phyloP scores from a whole-genome alignment of 2,888 invertebrate genomes.

The Cephonodes hylas region DNA sequence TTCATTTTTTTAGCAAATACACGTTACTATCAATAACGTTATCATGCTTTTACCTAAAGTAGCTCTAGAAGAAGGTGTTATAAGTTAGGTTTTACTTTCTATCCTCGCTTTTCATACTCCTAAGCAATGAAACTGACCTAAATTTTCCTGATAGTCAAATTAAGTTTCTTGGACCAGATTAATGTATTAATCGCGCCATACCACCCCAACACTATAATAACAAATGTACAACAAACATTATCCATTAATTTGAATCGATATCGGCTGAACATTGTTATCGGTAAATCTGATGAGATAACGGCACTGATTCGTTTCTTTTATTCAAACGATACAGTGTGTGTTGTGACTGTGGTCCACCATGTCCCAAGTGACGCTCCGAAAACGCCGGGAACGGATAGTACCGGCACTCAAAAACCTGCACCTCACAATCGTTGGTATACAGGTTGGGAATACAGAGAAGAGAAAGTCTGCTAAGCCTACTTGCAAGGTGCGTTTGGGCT shows the following conservation, averaged over 20 bases:
- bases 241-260: not conserved
- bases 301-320: slow-evolving; percentile 32
- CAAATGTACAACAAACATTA: not conserved
- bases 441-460: slow-evolving; percentile 36
- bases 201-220: not conserved
- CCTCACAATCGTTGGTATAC: slow-evolving; percentile 55
- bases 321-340: slow-evolving; percentile 12
- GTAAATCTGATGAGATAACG: not conserved
- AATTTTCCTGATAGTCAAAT: no score
- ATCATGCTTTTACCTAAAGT: no score
- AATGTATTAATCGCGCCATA: not conserved
- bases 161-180: not conserved
- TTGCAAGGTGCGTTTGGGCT: slow-evolving; percentile 44
- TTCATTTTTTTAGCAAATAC: no score
- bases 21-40: no score
- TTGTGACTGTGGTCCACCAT: not conserved
- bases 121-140: no score
- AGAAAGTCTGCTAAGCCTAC: slow-evolving; percentile 38
- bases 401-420: slow-evolving; percentile 35
- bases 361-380: slow-evolving; percentile 2
- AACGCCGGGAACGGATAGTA: slow-evolving; percentile 34
- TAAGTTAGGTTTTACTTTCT: no score
- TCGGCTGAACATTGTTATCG: slow-evolving; percentile 1
- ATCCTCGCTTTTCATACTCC: no score
- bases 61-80: no score